These are phyloP conservation scores for Ascaphus truei DNA, from an alignment of 2,113 vertebrate species.

Conservation along the genomic window DNA sequence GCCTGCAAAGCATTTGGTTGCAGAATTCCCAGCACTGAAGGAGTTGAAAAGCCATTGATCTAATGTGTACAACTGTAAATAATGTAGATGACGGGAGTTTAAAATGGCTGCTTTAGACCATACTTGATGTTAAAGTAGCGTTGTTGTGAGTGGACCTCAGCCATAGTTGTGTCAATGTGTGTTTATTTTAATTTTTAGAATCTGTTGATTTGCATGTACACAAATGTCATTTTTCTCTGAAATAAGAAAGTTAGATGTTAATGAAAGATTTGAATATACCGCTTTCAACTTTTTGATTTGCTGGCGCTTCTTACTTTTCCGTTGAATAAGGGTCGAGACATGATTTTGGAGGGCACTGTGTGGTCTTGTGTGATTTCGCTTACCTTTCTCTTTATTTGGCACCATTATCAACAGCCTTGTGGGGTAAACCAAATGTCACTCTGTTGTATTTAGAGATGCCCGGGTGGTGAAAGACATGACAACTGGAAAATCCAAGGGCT, in stretches of 20 bases:
- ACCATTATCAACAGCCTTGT: background rate
- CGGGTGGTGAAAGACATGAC: slow-evolving; percentile 98
- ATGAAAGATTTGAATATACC: slow-evolving; percentile 44
- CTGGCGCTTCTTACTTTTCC: slow-evolving; percentile 44
- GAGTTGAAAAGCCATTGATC: slow-evolving; percentile 47
- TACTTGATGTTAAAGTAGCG: slow-evolving; percentile 49
- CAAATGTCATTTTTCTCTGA: slow-evolving; percentile 47
- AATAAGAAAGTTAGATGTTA: slow-evolving; percentile 39
- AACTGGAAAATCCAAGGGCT: slow-evolving; percentile 97
- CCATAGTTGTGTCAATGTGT: slow-evolving; percentile 38
- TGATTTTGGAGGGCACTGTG: background rate
- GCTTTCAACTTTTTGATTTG: slow-evolving; percentile 42
- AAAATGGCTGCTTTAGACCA: slow-evolving; percentile 55
- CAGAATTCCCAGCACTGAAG: slow-evolving; percentile 20
- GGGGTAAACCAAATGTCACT: background rate
- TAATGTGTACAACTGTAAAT: slow-evolving; percentile 45
- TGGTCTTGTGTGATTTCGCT: slow-evolving; percentile 40
- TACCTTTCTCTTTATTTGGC: background rate
- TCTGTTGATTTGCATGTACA: slow-evolving; percentile 61
- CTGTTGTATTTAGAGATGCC: slow-evolving; percentile 75
- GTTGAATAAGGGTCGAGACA: slow-evolving; percentile 47
- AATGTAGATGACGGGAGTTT: slow-evolving; percentile 40
- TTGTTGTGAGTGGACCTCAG: slow-evolving; percentile 36
- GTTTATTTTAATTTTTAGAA: slow-evolving; percentile 40
- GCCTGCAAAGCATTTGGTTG: slow-evolving; percentile 11